Percentiles rank a stretch among this genome's conserved stretches.
phyloP scores from a whole-genome alignment of 2,797 vertebrate genomes.

The Chromobotia macracanthus region DNA sequence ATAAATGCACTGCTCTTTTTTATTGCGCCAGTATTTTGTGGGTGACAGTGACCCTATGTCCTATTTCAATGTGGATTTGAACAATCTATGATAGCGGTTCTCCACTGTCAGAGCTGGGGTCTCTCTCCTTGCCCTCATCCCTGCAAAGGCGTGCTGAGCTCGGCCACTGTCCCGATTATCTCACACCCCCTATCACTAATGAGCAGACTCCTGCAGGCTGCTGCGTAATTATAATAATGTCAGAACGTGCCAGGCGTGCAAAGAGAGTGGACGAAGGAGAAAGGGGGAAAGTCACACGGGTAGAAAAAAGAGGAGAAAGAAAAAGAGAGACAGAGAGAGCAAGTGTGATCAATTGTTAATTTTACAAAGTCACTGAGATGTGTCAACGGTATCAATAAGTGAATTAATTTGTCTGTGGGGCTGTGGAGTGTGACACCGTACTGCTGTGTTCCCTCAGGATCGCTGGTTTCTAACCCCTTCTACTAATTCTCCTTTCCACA shows the following conservation, averaged over 20 bases:
- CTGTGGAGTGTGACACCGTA: constrained; percentile 77
- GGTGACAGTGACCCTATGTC: constrained; percentile 22
- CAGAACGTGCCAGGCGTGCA: constrained; percentile 79
- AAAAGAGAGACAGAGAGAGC: constrained; percentile 31
- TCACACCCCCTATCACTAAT: constrained; percentile 72
- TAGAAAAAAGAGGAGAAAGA: constrained; percentile 34
- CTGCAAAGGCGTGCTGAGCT: constrained; percentile 34
- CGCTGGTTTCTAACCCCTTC: constrained; percentile 64
- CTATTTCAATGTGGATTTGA: constrained; percentile 33
- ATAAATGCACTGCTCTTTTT: constrained; percentile 12
- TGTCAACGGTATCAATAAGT: constrained; percentile 87
- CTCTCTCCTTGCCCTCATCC: constrained; percentile 32
- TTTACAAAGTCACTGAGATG: constrained; percentile 87
- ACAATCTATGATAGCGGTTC: constrained; percentile 40
- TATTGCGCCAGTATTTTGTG: background rate
- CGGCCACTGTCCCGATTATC: constrained; percentile 68
- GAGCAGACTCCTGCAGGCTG: constrained; percentile 69
- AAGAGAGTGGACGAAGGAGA: constrained; percentile 65
- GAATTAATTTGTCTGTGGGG: constrained; percentile 84
- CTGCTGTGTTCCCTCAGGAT: constrained; percentile 70
- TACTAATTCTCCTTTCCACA: constrained; percentile 29
- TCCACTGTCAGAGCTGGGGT: constrained; percentile 14
- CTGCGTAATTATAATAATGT: constrained; percentile 86
- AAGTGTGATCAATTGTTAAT: constrained; percentile 92
- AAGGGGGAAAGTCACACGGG: constrained; percentile 25